Percentiles rank a stretch among this genome's conserved stretches.
Conservation (phyloP, 2,797 vertebrate species). For the Antrozous pallidus region DNA sequence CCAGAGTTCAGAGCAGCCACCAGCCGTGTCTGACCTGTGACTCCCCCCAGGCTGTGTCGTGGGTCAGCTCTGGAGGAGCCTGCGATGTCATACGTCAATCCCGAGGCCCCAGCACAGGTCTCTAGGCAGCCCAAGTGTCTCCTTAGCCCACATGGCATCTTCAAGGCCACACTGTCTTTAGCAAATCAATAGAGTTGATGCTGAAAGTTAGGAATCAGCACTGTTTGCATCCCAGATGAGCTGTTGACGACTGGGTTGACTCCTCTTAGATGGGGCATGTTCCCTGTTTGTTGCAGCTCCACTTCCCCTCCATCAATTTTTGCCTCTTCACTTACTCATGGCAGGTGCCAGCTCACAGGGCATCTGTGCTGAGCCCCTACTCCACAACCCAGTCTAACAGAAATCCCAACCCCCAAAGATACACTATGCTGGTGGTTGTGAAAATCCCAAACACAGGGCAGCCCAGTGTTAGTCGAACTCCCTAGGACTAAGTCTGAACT, state of each 20-base stretch:
- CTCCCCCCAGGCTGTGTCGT: background rate
- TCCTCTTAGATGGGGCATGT: background rate
- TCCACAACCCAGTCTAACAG: background rate
- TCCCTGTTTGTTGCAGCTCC: background rate
- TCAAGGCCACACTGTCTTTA: background rate
- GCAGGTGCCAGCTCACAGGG: background rate
- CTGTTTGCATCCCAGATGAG: background rate
- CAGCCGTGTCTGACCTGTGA: background rate
- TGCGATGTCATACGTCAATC: background rate
- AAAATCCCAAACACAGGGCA: background rate
- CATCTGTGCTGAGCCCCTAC: background rate
- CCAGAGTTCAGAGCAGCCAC: background rate
- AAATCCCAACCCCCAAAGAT: background rate
- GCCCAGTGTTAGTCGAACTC: background rate
- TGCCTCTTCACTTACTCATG: background rate
- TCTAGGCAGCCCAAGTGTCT: background rate
- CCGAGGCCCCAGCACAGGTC: background rate
- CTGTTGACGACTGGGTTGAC: background rate
- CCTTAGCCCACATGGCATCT: background rate
- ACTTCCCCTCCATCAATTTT: background rate
- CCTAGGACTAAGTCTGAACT: background rate
- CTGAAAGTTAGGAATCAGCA: background rate
- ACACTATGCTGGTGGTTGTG: background rate
- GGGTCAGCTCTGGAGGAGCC: background rate
- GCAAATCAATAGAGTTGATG: background rate